phyloP scores from a whole-genome alignment of 1,140 invertebrate genomes.

The Zaprionus ornatus region DNA sequence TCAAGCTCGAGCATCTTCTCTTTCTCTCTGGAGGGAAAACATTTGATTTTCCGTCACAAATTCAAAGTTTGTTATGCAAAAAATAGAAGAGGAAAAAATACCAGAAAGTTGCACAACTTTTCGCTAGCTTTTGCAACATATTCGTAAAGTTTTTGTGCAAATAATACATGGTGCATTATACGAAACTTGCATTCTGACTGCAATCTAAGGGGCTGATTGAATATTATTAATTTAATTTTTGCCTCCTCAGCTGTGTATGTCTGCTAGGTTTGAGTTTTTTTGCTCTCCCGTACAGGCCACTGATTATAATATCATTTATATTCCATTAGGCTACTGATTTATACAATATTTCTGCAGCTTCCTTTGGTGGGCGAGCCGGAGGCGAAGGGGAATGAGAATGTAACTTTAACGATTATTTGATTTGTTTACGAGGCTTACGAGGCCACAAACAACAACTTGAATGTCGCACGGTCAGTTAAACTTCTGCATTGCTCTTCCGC shows the following conservation, averaged over 20 bases:
- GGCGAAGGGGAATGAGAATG: neutral
- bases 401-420: constrained; percentile 46
- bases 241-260: neutral
- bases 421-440: constrained; percentile 34
- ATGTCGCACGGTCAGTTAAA: constrained; percentile 77
- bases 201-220: neutral
- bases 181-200: neutral
- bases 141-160: neutral
- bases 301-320: constrained; percentile 33
- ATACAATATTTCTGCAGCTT: constrained; percentile 23
- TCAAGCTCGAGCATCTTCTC: neutral
- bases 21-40: neutral
- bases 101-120: neutral
- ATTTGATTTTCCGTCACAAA: constrained; percentile 8
- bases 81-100: neutral
- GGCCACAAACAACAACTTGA: constrained; percentile 65
- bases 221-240: neutral
- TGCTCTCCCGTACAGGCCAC: neutral
- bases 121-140: neutral
- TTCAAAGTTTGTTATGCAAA: neutral
- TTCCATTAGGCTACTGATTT: constrained; percentile 43
- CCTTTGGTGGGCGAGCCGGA: constrained; percentile 9
- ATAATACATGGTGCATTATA: neutral
- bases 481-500: constrained; percentile 72
- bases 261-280: neutral